Evolutionary conservation across 2,888 invertebrate species (phyloP), one percentile per base, ranked within the genome.

Genomic region (Tromatobia lineatoria): DNA sequence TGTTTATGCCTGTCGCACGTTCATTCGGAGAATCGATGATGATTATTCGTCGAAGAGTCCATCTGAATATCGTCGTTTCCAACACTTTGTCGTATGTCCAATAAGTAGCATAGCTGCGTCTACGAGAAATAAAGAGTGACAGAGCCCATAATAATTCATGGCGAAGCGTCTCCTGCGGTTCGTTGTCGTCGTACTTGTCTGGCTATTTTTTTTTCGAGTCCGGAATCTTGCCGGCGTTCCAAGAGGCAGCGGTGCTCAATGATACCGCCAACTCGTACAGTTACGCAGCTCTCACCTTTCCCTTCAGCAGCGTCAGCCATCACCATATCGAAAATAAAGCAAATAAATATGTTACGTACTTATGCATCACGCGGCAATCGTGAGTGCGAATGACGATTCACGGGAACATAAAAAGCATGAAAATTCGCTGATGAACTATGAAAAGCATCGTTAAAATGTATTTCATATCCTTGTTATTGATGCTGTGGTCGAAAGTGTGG

Each of bases 211-310:
- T 52, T 69, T 38, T 47, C 59, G 73, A 78, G 45, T 54, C 79
- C 79, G 73, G 69, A 79, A 82, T 76, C 70, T 76, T 59, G 3
- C 67, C 70, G 2, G 78, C 82, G 78, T 79, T 82, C 82, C 82
- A 70, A 59, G 69, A 3, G 69, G 45, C 82, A 82, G 82, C n/a
- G 82, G 78, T 74, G 74, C 78, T 82, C 82, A 82, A 82, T 54
- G 45, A 34, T 74, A n/a, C 11, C 10, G 50, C 59, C 57, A 76
- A 71, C 76, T 80, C 76, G 80, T 13, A 66, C 42, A 13, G 10
- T 15, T 23, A 23, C 47, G 52, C 78, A 67, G 45, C 59, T 76
- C 73, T 80, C 80, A 77, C 83, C 83, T 83, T 83, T 83, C 83
- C 80, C 77, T 77, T 76, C 52, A 52, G 45, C 74, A 78, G 59